Evolutionary conservation across 2,888 invertebrate genomes (phyloP).

Genomic region (Oscheius sp.): DNA sequence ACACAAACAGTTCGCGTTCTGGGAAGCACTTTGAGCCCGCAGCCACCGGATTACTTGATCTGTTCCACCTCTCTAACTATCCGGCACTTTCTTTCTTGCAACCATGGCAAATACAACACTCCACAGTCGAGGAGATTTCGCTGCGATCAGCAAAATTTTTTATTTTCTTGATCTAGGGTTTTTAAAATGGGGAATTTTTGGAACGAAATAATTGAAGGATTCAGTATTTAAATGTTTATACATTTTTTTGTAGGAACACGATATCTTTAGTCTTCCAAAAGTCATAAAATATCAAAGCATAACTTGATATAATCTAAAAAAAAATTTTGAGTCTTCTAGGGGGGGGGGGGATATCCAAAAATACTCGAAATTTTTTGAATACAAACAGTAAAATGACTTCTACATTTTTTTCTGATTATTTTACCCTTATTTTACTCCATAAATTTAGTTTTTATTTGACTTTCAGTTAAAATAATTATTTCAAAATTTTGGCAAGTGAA

Average conservation of each 20-base stretch:
- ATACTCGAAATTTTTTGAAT: background rate
- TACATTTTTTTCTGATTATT: too few relatives aligned
- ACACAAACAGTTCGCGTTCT: constrained; percentile 29
- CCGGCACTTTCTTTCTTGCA: constrained; percentile 20
- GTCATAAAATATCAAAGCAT: background rate
- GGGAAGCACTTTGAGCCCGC: constrained; percentile 24
- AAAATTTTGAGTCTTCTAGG: background rate
- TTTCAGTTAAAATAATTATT: background rate
- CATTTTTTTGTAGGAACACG: background rate
- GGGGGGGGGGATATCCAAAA: too few relatives aligned
- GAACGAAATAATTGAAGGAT: too few relatives aligned
- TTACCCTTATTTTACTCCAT: too few relatives aligned
- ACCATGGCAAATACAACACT: background rate
- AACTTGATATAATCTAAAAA: too few relatives aligned
- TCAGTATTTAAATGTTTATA: too few relatives aligned
- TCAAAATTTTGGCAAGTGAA: background rate
- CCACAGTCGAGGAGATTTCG: too few relatives aligned
- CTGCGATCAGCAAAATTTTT: too few relatives aligned
- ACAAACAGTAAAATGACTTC: too few relatives aligned
- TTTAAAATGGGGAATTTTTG: too few relatives aligned
- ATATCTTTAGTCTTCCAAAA: background rate
- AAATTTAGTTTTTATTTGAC: background rate
- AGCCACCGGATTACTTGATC: constrained; percentile 24
- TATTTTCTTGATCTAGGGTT: too few relatives aligned
- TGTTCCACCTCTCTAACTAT: too few relatives aligned